Evolutionary conservation across 2,113 vertebrate species (phyloP), one percentile per base, ranked within the genome.

Genomic region (Eidolon helvum): DNA sequence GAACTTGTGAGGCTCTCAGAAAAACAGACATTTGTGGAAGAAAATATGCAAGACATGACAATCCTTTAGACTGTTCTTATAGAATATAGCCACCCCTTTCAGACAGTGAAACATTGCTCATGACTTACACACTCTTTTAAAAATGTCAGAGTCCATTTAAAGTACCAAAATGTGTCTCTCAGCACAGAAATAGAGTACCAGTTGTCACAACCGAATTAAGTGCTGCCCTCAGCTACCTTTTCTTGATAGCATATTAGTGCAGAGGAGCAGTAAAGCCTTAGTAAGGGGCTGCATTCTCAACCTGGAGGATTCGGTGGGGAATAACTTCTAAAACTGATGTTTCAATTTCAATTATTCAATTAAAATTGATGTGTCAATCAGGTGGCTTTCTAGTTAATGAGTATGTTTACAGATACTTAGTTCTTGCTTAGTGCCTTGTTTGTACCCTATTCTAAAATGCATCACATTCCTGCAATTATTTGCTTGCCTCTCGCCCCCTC

Each of bases 161-260:
- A 96, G 87, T 92, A 90, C 92, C 45, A 89, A 91, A 97, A 79
- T 92, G 45, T 72, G 55, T 53, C 55, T 26, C 63, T 89, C 2
- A 4, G 77, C 50, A 69, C 86, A 84, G 91, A 96, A 97, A 98
- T 95, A 97, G 97, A 94, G 57, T 61, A 71, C 59, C 97, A 97
- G 87, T 92, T 96, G 97, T 82, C 90, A 66, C 55, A 35, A 45
- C 94, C 79, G 68, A 86, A 61, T 97, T 71, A 79, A 71, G 50
- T 28, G 38, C 43, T 90, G 83, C 74, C 40, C 26, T 66, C 55
- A 78, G 38, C 84, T 66, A 55, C 38, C 48, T 79, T 69, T 57
- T 35, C 68, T 50, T 40, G 59, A 72, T 30, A 65, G 75, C 59
- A 8, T 35, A 45, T 45, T 55, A 45, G 59, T n/a, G 65, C 24